These are phyloP conservation scores for Cotesia typhae DNA, from an alignment of 1,140 invertebrate species.

Conservation along the genomic window DNA sequence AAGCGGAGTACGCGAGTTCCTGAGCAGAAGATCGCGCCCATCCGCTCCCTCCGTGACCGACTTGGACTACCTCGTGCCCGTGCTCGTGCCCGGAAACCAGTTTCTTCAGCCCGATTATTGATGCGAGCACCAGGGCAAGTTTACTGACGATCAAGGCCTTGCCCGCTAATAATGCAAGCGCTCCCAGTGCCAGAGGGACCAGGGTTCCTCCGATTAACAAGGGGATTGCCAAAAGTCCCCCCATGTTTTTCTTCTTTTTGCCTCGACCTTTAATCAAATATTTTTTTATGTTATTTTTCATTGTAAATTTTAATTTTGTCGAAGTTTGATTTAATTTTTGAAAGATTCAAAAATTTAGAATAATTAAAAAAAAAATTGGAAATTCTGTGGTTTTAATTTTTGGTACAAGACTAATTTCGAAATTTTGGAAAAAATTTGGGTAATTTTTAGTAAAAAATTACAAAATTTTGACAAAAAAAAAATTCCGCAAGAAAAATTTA, in stretches of 20 bases:
- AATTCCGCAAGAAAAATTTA: too few species aligned
- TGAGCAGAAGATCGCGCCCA: slow-evolving; percentile 60
- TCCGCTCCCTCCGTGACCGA: slow-evolving; percentile 69
- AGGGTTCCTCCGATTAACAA: slow-evolving; percentile 80
- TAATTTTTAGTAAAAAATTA: too few species aligned
- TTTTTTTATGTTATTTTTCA: not conserved
- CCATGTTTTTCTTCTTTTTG: slow-evolving; percentile 74
- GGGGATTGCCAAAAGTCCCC: slow-evolving; percentile 78
- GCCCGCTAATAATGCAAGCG: slow-evolving; percentile 80
- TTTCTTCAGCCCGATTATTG: slow-evolving; percentile 85
- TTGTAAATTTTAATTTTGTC: not conserved
- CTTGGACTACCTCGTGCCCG: slow-evolving; percentile 77
- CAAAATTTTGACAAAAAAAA: too few species aligned
- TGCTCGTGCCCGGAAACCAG: slow-evolving; percentile 72
- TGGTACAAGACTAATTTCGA: too few species aligned
- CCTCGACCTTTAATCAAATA: slow-evolving; percentile 67
- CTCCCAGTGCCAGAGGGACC: slow-evolving; percentile 80
- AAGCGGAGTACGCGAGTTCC: slow-evolving; percentile 62
- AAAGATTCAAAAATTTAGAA: too few species aligned
- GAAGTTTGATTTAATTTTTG: too few species aligned
- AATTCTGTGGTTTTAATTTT: too few species aligned
- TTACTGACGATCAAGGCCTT: slow-evolving; percentile 86
- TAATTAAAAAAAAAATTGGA: too few species aligned
- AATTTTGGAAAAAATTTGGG: too few species aligned
- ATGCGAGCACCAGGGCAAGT: slow-evolving; percentile 79